Base-by-base conservation (phyloP, 2,113 vertebrate species). In the Mola mola region DNA sequence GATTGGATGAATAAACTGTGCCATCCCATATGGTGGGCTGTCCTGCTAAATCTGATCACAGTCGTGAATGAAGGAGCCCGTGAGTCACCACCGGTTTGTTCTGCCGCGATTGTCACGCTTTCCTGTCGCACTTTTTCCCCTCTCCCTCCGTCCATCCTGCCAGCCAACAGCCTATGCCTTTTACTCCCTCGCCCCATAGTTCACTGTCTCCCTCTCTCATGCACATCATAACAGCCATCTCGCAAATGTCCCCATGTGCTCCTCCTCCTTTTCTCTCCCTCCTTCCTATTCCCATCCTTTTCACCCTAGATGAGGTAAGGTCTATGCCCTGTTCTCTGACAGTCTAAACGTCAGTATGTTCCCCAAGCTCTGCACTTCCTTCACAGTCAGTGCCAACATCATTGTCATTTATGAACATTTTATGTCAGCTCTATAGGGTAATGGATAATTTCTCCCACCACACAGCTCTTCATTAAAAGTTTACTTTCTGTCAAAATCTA, bases 391-490 rank as follows among this genome's bases (percentile, higher is more conserved):
- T 42, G 59, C 75, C 78, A 70, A 88, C 81, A 85, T 83, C 68
- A 78, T 79, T 87, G 86, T 90, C 84, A 79, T 90, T 90, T 89
- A 90, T 88, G 83, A 90, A 90, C 84, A 87, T 89, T 89, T 90
- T 60, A 91, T 90, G 75, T 28, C 66, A 67, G 75, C 88, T 89
- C 86, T 86, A 77, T 69, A 56, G 87, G 81, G 90, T 88, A 87
- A 88, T 85, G 81, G 76, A 75, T 89, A 87, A 90, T 91, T 91
- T 89, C 84, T 90, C 83, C 80, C 76, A 78, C 80, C 90, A 91
- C 90, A 88, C 85, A 77, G 78, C 89, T 92, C 84, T 91, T 96
- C 94, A 95, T 94, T 95, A 95, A 95, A 94, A 94, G 91, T 96
- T 94, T 88, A 95, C 95, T 96, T 95, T 93, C 90, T 94, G 91